Evolutionary conservation across 2,797 vertebrate genomes (phyloP), one percentile per base, ranked within the genome.

Genomic region (Galago senegalensis): DNA sequence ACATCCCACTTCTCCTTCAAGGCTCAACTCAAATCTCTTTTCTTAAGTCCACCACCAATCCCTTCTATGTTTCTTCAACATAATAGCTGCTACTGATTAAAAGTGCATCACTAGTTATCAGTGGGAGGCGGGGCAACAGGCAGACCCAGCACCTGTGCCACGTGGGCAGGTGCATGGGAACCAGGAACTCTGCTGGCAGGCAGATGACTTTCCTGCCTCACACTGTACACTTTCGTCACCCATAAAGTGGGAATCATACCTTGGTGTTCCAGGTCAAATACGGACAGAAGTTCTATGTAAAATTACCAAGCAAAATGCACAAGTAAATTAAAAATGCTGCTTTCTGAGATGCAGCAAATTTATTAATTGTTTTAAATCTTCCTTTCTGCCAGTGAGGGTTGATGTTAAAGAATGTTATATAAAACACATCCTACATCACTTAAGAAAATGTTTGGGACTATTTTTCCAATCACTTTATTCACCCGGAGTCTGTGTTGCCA

Each of bases 331-430:
- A 49, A 65, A 20, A 3, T 20, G 80, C n/a, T 40, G 20, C 25
- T 40, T 40, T 40, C 34, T 27, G 3, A 43, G 8, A 37, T 1
- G 4, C 0, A 58, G 2, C 12, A 2, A 13, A 3, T 6, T 5
- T 56, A 25, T 1, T 31, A 23, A 17, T 60, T 58, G 18, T 21
- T 46, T 63, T 58, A 21, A 14, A 21, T 2, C 5, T 67, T 73
- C 20, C 69, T 73, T 61, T 63, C 34, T 58, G 43, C 40, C 80
- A 27, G 9, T 61, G 20, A 58, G 2, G 4, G 4, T n/a, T 13
- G 46, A 58, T 11, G 10, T 2, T 27, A 53, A 10, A 9, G 5
- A 31, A 60, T 3, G 13, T 53, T 37, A 13, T 11, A 0, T 34
- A 31, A 69, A 34, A 89, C 49, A 56, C 8, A 65, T 49, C 29